phyloP scores from a whole-genome alignment of 30 jellyfish, hydroid and myxozoan genomes.

The Pseudorhiza aurosa region DNA sequence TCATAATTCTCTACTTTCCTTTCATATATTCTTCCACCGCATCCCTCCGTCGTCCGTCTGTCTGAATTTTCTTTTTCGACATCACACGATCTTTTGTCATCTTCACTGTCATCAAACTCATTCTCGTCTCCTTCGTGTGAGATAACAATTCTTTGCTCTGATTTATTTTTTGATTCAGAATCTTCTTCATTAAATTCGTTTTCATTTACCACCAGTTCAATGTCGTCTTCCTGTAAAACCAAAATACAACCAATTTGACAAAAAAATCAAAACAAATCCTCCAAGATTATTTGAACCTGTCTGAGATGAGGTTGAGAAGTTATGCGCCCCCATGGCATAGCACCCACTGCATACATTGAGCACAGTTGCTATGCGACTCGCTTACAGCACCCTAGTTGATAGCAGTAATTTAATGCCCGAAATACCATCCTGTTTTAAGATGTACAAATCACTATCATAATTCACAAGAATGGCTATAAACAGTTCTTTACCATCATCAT shows the following conservation, averaged over 20 bases:
- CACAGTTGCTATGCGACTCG: no score
- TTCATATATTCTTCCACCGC: not conserved
- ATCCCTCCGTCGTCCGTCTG: not conserved
- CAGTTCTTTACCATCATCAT: no score
- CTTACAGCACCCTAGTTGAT: no score
- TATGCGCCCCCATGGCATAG: no score
- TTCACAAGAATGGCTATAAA: no score
- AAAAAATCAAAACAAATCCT: no score
- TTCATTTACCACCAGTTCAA: slow-evolving; percentile 70
- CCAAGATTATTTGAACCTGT: no score
- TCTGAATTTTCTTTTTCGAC: slow-evolving; percentile 22
- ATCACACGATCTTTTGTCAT: not conserved
- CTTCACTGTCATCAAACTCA: not conserved
- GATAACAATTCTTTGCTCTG: slow-evolving; percentile 39
- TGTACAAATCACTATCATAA: no score
- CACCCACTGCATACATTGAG: no score
- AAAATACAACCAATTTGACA: not conserved
- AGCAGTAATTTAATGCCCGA: no score
- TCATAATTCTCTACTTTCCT: not conserved
- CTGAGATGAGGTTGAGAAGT: no score
- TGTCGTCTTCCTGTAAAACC: slow-evolving; percentile 60
- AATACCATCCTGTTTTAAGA: no score
- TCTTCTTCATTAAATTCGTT: slow-evolving; percentile 69
- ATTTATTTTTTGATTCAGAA: not conserved
- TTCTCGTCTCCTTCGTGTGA: slow-evolving; percentile 22